phyloP scores from a whole-genome alignment of 2,888 invertebrate genomes.

The Scaptodrosophila latifasciaeformis region DNA sequence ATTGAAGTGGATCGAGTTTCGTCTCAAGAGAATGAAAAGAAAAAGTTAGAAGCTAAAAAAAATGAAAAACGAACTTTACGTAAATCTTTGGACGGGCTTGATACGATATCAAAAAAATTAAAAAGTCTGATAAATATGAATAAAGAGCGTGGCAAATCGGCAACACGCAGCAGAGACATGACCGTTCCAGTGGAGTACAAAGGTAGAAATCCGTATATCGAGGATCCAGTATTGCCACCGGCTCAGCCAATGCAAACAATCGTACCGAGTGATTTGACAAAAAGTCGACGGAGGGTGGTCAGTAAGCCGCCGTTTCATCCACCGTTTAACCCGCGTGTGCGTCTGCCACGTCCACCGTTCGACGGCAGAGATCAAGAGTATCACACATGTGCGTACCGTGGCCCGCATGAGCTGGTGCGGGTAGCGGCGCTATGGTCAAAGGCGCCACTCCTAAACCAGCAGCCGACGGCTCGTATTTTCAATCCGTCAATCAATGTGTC shows the following conservation, averaged over 20 bases:
- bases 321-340: slow-evolving; percentile 50
- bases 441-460: not conserved
- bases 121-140: too few relatives aligned
- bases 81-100: too few relatives aligned
- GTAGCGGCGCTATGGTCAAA: not conserved
- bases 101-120: too few relatives aligned
- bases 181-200: slow-evolving; percentile 10
- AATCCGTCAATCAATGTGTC: not conserved
- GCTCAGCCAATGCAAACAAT: not conserved
- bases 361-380: slow-evolving; percentile 51
- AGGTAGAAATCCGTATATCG: slow-evolving; percentile 26
- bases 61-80: slow-evolving; percentile 7
- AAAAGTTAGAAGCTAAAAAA: not conserved
- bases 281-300: slow-evolving; percentile 10
- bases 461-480: too few relatives aligned
- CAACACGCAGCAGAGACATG: not conserved
- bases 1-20: too few relatives aligned
- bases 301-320: slow-evolving; percentile 36
- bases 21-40: too few relatives aligned
- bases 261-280: not conserved
- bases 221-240: not conserved
- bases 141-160: not conserved
- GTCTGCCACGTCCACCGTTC: slow-evolving; percentile 46
- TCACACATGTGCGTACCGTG: slow-evolving; percentile 33
- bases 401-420: slow-evolving; percentile 10